These are phyloP conservation scores for Siphamia tubifer DNA, from an alignment of 2,113 vertebrate species.

Conservation along the genomic window DNA sequence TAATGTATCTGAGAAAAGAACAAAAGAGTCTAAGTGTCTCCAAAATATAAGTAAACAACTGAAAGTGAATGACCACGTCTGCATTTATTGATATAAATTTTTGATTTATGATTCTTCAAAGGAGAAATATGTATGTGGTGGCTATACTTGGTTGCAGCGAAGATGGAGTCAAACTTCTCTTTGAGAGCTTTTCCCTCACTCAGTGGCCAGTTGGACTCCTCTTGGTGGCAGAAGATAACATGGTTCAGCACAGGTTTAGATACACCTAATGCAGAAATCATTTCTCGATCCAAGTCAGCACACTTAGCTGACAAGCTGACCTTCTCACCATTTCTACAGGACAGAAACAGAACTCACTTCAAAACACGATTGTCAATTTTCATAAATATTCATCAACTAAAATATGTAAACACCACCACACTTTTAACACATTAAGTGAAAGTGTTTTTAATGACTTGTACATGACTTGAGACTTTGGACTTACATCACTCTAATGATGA, in stretches of 20 bases:
- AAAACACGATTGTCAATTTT: not conserved
- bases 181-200: constrained; percentile 96
- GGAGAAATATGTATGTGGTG: not conserved
- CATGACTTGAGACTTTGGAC: not conserved
- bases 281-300: constrained; percentile 92
- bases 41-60: not conserved
- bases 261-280: constrained; percentile 94
- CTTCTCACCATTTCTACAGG: constrained; percentile 84
- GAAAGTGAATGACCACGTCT: no score
- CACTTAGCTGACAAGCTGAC: constrained; percentile 95
- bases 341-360: not conserved
- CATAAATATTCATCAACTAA: not conserved
- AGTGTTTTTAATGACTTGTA: not conserved
- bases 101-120: not conserved
- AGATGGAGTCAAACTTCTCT: constrained; percentile 98
- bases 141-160: constrained; percentile 93
- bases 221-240: constrained; percentile 99
- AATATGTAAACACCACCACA: no score
- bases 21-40: not conserved
- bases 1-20: constrained; percentile 88
- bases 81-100: no score
- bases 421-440: no score
- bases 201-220: constrained; percentile 97
- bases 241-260: constrained; percentile 94
- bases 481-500: constrained; percentile 91